These are phyloP conservation scores for Haliclystus octoradiatus DNA, from an alignment of 30 jellyfish, hydroid and myxozoan genomes.

Conservation along the genomic window DNA sequence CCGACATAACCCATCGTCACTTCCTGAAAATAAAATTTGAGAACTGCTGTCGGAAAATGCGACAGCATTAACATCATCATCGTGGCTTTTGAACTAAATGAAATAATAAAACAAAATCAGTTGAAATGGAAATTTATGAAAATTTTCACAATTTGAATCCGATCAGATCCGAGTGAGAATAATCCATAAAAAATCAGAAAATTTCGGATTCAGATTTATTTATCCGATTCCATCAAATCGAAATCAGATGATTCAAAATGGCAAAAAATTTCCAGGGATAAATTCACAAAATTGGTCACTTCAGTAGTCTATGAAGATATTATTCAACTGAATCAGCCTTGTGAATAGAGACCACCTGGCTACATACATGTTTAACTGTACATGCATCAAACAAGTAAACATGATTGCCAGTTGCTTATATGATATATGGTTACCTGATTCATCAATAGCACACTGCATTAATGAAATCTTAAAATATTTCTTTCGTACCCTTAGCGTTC, in stretches of 20 bases:
- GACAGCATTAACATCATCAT: constrained; percentile 89
- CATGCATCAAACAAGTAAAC: too few species aligned
- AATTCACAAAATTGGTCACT: background rate
- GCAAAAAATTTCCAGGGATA: background rate
- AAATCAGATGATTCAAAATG: too few species aligned
- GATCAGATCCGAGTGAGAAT: too few species aligned
- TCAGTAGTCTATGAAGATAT: background rate
- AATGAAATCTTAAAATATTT: too few species aligned
- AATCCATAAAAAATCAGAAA: too few species aligned
- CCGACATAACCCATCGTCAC: constrained; percentile 87
- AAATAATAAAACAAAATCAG: background rate
- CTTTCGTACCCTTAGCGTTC: constrained; percentile 62
- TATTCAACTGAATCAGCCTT: background rate
- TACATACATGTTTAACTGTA: background rate
- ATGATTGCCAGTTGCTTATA: too few species aligned
- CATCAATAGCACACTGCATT: too few species aligned
- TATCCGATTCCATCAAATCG: too few species aligned
- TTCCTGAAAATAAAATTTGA: constrained; percentile 56
- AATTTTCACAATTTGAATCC: too few species aligned
- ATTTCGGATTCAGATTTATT: too few species aligned
- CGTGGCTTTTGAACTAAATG: constrained; percentile 19
- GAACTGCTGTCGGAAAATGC: constrained; percentile 64
- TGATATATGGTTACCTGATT: too few species aligned
- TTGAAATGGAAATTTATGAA: too few species aligned
- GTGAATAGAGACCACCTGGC: background rate